Percentiles rank a stretch among this genome's conserved stretches.
Conservation (phyloP, 2,113 vertebrate species). For the Hyaena hyaena region DNA sequence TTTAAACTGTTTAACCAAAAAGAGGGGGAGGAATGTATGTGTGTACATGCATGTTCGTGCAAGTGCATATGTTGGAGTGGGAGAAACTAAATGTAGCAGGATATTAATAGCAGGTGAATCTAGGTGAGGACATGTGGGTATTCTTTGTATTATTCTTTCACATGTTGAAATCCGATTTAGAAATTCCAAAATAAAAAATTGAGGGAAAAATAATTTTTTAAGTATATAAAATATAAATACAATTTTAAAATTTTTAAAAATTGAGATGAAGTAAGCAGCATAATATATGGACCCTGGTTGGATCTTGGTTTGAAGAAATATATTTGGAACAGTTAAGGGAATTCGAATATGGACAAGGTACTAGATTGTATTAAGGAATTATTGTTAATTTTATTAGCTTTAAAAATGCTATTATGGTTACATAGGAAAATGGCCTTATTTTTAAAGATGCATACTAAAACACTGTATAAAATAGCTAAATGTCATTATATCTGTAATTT, state of each 20-base stretch:
- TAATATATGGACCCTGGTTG: neutral
- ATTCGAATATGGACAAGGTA: neutral
- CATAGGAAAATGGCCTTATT: neutral
- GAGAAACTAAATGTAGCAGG: neutral
- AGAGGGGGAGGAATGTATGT: neutral
- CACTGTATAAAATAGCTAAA: neutral
- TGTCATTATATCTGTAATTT: neutral
- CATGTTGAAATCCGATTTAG: neutral
- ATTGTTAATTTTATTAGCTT: neutral
- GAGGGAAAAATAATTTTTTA: neutral
- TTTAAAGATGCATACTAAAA: neutral
- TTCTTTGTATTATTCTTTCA: neutral
- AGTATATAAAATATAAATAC: neutral
- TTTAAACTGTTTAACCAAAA: neutral
- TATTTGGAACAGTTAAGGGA: neutral
- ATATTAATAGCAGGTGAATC: neutral
- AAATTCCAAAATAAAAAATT: slow-evolving; percentile 21
- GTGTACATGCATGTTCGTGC: neutral
- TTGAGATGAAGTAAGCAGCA: neutral
- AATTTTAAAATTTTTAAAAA: slow-evolving; percentile 26
- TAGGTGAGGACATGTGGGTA: neutral
- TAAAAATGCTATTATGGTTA: neutral
- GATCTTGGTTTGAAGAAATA: neutral
- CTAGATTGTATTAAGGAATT: neutral
- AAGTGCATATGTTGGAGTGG: neutral